A percentile compares a stretch with the other conserved stretches of the same genome.
These are phyloP conservation scores for Drosophila imparisetae DNA, from an alignment of 2,888 invertebrate genomes.

Conservation along the genomic window DNA sequence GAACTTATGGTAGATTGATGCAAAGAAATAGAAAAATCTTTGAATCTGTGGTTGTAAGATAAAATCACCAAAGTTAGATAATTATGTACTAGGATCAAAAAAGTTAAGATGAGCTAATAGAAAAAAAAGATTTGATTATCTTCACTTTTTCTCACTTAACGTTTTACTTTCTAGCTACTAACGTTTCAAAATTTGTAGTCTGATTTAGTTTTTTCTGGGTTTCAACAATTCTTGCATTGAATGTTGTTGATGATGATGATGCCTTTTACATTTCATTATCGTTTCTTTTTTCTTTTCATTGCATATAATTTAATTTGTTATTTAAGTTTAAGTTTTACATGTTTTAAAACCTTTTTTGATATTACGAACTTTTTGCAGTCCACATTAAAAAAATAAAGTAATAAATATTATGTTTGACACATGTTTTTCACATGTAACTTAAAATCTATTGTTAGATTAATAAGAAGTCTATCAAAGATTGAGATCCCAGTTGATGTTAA, in stretches of 20 bases:
- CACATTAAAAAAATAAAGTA: too few species aligned
- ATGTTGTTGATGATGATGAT: not conserved
- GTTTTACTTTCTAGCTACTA: not conserved
- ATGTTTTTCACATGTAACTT: too few species aligned
- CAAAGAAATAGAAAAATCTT: not conserved
- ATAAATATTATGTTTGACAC: too few species aligned
- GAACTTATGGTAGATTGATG: fast-evolving
- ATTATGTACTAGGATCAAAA: not conserved
- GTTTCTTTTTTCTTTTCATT: not conserved
- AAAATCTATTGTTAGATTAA: too few species aligned
- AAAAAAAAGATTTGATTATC: not conserved
- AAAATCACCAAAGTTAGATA: not conserved
- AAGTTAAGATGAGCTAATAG: not conserved
- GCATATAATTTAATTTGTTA: not conserved
- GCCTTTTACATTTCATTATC: not conserved
- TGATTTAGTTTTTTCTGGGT: not conserved
- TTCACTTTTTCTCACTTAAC: not conserved
- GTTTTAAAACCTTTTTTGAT: too few species aligned
- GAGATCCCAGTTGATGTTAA: not conserved
- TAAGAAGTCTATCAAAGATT: not conserved
- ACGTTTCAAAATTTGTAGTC: not conserved
- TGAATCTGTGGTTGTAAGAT: not conserved
- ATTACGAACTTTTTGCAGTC: not conserved
- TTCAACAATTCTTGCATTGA: not conserved
- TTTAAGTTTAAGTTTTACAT: too few species aligned